These are phyloP conservation scores for Rynchops niger DNA, from an alignment of 2,113 vertebrate species.

Conservation along the genomic window DNA sequence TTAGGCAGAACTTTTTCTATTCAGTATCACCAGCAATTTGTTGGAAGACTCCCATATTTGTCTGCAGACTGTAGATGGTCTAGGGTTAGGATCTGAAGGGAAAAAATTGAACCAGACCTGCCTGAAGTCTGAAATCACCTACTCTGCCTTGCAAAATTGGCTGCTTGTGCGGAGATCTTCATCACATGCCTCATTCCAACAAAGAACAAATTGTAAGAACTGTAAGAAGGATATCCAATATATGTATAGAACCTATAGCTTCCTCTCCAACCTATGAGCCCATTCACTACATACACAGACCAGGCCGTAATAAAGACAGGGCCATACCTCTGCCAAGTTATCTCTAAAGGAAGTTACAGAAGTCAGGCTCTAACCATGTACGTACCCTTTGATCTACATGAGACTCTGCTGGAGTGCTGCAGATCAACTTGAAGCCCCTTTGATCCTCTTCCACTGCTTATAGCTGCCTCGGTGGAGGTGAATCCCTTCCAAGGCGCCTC, in stretches of 20 bases:
- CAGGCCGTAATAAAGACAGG: background rate
- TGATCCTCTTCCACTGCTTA: conserved; percentile 7
- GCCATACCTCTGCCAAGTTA: background rate
- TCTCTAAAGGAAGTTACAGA: background rate
- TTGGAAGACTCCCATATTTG: rapidly evolving
- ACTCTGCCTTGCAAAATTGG: background rate
- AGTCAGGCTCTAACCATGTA: background rate
- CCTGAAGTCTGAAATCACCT: background rate
- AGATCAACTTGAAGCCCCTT: background rate
- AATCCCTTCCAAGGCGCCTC: conserved; percentile 28
- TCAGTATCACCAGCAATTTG: background rate
- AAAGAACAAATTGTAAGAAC: background rate
- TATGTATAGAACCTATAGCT: background rate
- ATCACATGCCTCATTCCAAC: rapidly evolving
- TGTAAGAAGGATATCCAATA: background rate
- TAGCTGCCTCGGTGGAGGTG: background rate
- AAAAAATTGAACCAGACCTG: background rate
- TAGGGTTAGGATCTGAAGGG: background rate
- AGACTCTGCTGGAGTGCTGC: background rate
- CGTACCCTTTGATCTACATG: background rate
- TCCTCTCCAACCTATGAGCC: background rate
- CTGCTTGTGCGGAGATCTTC: background rate
- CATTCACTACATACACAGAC: rapidly evolving
- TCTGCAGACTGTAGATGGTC: background rate
- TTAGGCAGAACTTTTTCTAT: background rate